These are phyloP conservation scores for Paracentrotus lividus DNA, from an alignment of 53 echinoderm and acorn worm genomes.

Conservation along the genomic window DNA sequence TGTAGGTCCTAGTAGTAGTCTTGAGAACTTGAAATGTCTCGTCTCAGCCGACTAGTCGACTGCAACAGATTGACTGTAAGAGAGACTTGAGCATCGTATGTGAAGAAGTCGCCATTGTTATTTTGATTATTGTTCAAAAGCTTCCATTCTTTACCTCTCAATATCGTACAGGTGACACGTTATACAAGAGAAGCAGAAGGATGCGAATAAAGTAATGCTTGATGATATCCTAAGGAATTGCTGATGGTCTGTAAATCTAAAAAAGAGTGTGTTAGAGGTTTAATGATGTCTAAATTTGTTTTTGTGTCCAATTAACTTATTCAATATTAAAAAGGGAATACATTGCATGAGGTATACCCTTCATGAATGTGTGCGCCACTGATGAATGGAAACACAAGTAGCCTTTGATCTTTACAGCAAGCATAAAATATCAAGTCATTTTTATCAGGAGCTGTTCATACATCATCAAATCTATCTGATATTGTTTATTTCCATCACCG, in stretches of 20 bases:
- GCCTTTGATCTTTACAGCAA: neutral
- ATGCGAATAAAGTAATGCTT: neutral
- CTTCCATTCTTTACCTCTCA: too few relatives aligned
- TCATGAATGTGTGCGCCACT: neutral
- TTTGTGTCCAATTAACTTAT: neutral
- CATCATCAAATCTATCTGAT: slow-evolving; percentile 26
- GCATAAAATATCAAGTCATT: slow-evolving; percentile 9
- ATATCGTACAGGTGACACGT: neutral
- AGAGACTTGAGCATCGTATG: too few relatives aligned
- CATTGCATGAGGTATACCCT: neutral
- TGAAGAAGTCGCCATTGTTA: too few relatives aligned
- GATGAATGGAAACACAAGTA: neutral
- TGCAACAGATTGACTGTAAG: too few relatives aligned
- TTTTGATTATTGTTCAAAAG: too few relatives aligned
- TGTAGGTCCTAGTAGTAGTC: too few relatives aligned
- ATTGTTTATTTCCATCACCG: slow-evolving; percentile 67
- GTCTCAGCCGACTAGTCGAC: too few relatives aligned
- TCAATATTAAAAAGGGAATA: neutral
- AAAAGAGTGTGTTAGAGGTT: neutral
- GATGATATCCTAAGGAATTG: neutral
- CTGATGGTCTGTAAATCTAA: neutral
- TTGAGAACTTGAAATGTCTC: neutral
- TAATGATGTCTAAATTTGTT: neutral
- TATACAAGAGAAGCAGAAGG: neutral
- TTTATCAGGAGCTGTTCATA: neutral